These are phyloP conservation scores for Rapana venosa DNA, from an alignment of 2,888 invertebrate genomes.

Conservation along the genomic window DNA sequence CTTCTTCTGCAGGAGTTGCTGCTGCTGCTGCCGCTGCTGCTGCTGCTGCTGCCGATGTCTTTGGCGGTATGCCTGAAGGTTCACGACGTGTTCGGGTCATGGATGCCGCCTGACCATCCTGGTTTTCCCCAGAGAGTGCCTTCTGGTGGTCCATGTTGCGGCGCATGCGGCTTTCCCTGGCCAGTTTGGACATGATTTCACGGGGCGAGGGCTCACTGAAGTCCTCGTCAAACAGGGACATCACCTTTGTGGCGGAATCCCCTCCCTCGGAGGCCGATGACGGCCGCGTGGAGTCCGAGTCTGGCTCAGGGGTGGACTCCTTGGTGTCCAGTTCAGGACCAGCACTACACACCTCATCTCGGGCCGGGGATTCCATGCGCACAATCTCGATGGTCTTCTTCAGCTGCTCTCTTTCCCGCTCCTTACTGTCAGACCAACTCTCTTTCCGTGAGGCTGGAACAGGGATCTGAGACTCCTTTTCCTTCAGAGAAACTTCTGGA, in stretches of 20 bases:
- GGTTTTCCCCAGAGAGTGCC: slow-evolving; percentile 55
- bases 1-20: slow-evolving; percentile 27
- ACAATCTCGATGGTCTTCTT: slow-evolving; percentile 57
- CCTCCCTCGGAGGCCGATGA: slow-evolving; percentile 42
- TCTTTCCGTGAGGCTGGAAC: slow-evolving; percentile 39
- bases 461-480: slow-evolving; percentile 48
- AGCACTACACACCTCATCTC: slow-evolving; percentile 39
- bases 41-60: slow-evolving; percentile 51
- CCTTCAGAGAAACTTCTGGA: slow-evolving; percentile 45
- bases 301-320: slow-evolving; percentile 41
- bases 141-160: slow-evolving; percentile 72
- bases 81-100: slow-evolving; percentile 61
- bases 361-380: slow-evolving; percentile 50
- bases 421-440: slow-evolving; percentile 39
- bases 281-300: slow-evolving; percentile 20
- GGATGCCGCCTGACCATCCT: slow-evolving; percentile 36
- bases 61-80: slow-evolving; percentile 73
- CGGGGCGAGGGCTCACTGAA: slow-evolving; percentile 71
- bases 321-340: slow-evolving; percentile 30
- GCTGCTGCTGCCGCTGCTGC: slow-evolving; percentile 48
- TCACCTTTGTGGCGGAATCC: slow-evolving; percentile 44
- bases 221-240: slow-evolving; percentile 66
- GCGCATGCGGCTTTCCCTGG: slow-evolving; percentile 70
- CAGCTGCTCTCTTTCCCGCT: slow-evolving; percentile 51
- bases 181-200: slow-evolving; percentile 72